Evolutionary conservation across 2,797 vertebrate genomes (phyloP).

Genomic region (Clarias laeviceps): DNA sequence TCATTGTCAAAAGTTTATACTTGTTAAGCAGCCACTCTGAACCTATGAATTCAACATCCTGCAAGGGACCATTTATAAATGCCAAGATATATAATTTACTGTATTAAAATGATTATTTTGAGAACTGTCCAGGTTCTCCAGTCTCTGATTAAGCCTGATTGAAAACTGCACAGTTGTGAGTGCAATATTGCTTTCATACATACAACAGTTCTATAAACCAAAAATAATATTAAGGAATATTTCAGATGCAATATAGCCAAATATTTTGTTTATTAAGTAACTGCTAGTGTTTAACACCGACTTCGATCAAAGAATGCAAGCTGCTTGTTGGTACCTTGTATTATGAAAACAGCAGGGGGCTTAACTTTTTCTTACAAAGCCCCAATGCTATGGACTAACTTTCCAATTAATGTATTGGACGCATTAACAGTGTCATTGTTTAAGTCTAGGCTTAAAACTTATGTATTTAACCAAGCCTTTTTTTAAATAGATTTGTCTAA

Average conservation of each 20-base stretch:
- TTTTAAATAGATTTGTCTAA: no score
- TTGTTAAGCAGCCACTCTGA: not conserved
- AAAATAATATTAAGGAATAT: not conserved
- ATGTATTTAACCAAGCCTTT: no score
- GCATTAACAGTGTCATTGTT: no score
- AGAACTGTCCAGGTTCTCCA: not conserved
- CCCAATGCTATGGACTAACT: no score
- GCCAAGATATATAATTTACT: not conserved
- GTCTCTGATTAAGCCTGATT: not conserved
- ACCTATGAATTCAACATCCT: not conserved
- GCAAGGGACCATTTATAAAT: not conserved
- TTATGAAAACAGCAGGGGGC: no score
- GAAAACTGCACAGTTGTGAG: not conserved
- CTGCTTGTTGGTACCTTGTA: no score
- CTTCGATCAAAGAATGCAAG: no score
- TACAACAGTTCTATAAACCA: not conserved
- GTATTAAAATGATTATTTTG: not conserved
- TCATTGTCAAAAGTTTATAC: not conserved
- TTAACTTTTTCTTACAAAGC: no score
- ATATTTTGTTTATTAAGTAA: not conserved
- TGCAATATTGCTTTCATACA: not conserved
- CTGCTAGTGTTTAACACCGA: not conserved
- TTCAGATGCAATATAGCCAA: not conserved
- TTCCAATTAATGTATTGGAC: no score
- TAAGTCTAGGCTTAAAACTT: no score